Percentiles rank a stretch among this genome's conserved stretches.
Conservation (phyloP, 1,140 invertebrate genomes). For the Chironomus striatipennis region DNA sequence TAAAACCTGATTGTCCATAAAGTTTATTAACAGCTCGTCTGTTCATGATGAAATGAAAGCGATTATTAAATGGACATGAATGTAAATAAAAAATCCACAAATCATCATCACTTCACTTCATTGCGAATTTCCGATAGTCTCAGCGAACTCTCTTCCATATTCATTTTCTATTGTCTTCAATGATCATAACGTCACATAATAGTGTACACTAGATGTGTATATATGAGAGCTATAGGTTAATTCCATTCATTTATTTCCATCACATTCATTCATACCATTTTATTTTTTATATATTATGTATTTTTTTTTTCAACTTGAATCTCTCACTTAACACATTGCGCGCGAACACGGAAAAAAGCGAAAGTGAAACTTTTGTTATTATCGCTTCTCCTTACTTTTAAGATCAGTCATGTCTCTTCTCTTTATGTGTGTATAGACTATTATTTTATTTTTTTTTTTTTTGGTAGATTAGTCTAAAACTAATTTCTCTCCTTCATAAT, state of each 20-base stretch:
- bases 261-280: constrained; percentile 1
- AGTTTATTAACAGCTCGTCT: background rate
- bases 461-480: too few relatives aligned
- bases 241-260: constrained; percentile 13
- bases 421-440: background rate
- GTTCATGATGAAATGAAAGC: background rate
- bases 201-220: background rate
- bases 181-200: too few relatives aligned
- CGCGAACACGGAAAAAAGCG: constrained; percentile 5
- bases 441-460: too few relatives aligned
- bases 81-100: background rate
- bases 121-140: background rate
- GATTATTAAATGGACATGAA: background rate
- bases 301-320: background rate
- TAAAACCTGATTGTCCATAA: background rate
- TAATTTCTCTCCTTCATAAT: too few relatives aligned
- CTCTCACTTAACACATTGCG: background rate
- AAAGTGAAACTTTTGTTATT: constrained; percentile 9
- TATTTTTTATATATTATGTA: background rate
- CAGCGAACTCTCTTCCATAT: background rate
- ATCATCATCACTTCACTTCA: background rate
- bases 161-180: too few relatives aligned
- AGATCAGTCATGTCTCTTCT: background rate
- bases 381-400: constrained; percentile 5
- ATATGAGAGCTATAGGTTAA: constrained; percentile 1